Evolutionary conservation across 2,113 vertebrate species (phyloP).

Genomic region (Xenotilapia caudafasciata): DNA sequence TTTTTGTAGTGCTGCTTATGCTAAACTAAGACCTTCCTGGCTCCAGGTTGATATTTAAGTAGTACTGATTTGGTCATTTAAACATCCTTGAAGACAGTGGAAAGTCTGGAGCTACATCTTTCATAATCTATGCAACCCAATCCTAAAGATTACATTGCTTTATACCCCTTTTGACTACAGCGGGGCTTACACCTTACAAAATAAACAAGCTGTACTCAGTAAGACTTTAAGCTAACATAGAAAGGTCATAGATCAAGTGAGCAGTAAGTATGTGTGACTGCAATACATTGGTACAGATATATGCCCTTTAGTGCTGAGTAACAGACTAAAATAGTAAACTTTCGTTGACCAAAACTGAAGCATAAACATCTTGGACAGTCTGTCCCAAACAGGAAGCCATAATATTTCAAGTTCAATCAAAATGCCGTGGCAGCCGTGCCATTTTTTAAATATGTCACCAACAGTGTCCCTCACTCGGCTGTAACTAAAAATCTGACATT

Average conservation of each 20-base stretch:
- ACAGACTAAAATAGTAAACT: rapidly evolving
- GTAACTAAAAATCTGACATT: not conserved
- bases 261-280: not conserved
- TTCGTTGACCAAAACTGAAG: rapidly evolving
- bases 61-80: not conserved
- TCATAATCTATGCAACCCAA: not conserved
- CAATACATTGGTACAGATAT: not conserved
- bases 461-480: not conserved
- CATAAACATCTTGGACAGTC: not conserved
- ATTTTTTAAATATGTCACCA: not conserved
- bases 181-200: not conserved
- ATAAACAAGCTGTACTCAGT: not conserved
- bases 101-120: not conserved
- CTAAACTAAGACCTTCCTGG: not conserved
- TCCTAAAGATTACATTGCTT: not conserved
- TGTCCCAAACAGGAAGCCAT: not conserved
- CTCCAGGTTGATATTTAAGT: not conserved
- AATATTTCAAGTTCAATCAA: not conserved
- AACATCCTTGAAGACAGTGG: not conserved
- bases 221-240: not conserved
- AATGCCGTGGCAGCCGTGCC: not conserved
- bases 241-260: not conserved
- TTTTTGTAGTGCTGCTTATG: not conserved
- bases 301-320: not conserved
- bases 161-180: not conserved